Evolutionary conservation across 1,140 invertebrate genomes (phyloP).

Genomic region (Achatina immaculata): DNA sequence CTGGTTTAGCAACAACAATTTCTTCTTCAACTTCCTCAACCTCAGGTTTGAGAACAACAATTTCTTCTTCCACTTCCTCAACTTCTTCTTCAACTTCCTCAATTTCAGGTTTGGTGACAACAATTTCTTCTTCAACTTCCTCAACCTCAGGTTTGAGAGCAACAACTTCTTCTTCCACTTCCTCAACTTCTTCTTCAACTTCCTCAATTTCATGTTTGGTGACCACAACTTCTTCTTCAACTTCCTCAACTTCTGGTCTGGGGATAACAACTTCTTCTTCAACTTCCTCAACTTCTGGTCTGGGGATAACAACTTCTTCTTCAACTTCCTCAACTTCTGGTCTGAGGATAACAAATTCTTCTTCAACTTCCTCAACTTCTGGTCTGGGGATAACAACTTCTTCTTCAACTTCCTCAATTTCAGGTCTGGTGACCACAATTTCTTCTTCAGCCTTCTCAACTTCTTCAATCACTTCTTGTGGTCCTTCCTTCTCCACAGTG

Average conservation of each 20-base stretch:
- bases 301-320: neutral
- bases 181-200: slow-evolving; percentile 36
- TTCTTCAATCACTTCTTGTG: slow-evolving; percentile 45
- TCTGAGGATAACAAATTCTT: slow-evolving; percentile 21
- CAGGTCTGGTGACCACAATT: slow-evolving; percentile 34
- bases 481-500: slow-evolving; percentile 28
- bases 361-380: slow-evolving; percentile 28
- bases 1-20: slow-evolving; percentile 36
- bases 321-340: slow-evolving; percentile 25
- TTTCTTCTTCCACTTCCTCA: slow-evolving; percentile 40
- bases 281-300: slow-evolving; percentile 31
- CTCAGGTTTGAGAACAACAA: slow-evolving; percentile 14
- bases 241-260: slow-evolving; percentile 22
- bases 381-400: slow-evolving; percentile 23
- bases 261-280: slow-evolving; percentile 20
- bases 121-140: slow-evolving; percentile 21
- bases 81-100: slow-evolving; percentile 24
- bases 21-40: slow-evolving; percentile 31
- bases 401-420: slow-evolving; percentile 44
- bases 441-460: slow-evolving; percentile 31
- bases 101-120: slow-evolving; percentile 23
- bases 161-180: slow-evolving; percentile 40
- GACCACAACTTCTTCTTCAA: neutral
- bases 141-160: slow-evolving; percentile 21
- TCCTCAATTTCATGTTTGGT: slow-evolving; percentile 19